Evolutionary conservation across 2,888 invertebrate genomes (phyloP), one percentile per base, ranked within the genome.

Genomic region (Pteria penguin): DNA sequence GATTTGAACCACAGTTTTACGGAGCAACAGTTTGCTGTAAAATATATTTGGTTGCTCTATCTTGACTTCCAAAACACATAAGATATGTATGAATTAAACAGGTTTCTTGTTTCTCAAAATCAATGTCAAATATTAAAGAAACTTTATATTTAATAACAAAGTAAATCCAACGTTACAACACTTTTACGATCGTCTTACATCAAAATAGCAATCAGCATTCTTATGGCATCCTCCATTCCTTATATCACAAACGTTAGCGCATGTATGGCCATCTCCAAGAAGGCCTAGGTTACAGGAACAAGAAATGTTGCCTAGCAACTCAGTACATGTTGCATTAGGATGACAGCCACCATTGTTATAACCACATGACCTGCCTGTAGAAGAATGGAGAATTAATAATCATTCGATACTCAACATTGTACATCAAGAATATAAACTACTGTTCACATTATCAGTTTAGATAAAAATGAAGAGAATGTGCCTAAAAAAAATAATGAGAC

Each of bases 261-360:
- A 89, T 62, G 75, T 77, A 33, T 82, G 79, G 2, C 87, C 87
- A 75, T 87, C 84, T 3, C 87, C 87, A 2, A 81, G 66, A 45
- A 79, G 86, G 22, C 87, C 86, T 14, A 73, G 73, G 18, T 61
- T 57, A 76, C 89, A 89, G 4, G 75, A 61, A 70, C 89, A 89
- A 0, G 79, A 71, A 5, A 83, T 81, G 29, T 61, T 62, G 31
- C 75, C 79, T 60, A 61, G 32, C 3, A 29, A 33, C 0, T 60
- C 77, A 3, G 65, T 31, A 75, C 89, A 89, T 22, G 74, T 67
- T 1, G 87, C 87, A 58, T 85, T 75, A 14, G 57, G 55, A 75
- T 84, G 83, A 75, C 89, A 89, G 27, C 86, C 87, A 29, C 89
- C 89, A 75, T 87, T 87, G 55, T 78, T 82, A 62, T 85, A 86